Evolutionary conservation across 2,797 vertebrate species (phyloP).

Genomic region (Pygocentrus nattereri): DNA sequence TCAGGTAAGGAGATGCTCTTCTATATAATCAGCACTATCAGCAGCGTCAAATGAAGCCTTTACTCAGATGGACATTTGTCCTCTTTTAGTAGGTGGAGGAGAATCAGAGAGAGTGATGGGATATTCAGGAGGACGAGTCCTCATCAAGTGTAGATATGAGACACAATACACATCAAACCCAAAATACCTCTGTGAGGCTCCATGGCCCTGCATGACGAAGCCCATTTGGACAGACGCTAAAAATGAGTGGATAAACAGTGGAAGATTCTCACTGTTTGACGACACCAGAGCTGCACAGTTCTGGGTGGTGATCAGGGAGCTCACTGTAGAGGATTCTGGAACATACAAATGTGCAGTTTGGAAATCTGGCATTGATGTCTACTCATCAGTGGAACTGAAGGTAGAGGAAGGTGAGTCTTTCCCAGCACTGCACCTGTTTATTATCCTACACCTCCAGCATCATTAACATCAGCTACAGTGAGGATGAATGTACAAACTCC

Average conservation of each 20-base stretch:
- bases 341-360: slow-evolving; percentile 30
- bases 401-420: slow-evolving; percentile 26
- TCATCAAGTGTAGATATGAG: no score
- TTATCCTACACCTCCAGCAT: background rate
- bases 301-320: slow-evolving; percentile 19
- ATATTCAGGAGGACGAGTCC: no score
- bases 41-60: background rate
- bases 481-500: no score
- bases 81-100: background rate
- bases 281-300: slow-evolving; percentile 18
- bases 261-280: slow-evolving; percentile 41
- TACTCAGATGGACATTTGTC: no score
- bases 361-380: rapidly evolving
- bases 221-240: background rate
- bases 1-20: background rate
- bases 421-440: background rate
- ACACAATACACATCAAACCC: no score
- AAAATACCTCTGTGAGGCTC: background rate
- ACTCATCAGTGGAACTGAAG: slow-evolving; percentile 11
- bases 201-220: background rate
- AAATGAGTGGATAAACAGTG: background rate
- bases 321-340: background rate
- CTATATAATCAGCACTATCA: background rate
- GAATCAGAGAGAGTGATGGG: no score
- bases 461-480: no score